These are phyloP conservation scores for Hippocampus kuda DNA, from an alignment of 2,797 vertebrate genomes.

Conservation along the genomic window DNA sequence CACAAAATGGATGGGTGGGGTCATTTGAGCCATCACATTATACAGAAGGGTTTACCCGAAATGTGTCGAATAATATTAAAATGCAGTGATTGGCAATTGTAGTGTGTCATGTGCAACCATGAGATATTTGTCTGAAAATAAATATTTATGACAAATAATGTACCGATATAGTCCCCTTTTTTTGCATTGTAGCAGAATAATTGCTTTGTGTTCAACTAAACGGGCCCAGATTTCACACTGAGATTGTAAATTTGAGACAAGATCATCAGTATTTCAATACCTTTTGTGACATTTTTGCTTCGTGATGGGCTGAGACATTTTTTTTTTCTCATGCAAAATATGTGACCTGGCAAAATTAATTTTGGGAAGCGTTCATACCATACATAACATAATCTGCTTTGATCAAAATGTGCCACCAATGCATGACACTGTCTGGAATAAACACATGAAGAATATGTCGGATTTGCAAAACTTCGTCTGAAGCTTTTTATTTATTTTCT, in stretches of 20 bases:
- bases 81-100: too few relatives aligned
- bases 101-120: background rate
- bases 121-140: too few relatives aligned
- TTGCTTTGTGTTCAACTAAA: background rate
- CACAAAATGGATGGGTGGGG: background rate
- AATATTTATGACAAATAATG: background rate
- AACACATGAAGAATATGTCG: background rate
- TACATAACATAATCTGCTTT: background rate
- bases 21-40: background rate
- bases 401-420: background rate
- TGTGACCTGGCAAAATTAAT: background rate
- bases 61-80: too few relatives aligned
- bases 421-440: background rate
- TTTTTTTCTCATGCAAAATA: background rate
- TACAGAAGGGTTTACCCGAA: too few relatives aligned
- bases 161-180: too few relatives aligned
- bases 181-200: background rate
- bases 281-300: background rate
- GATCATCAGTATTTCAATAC: background rate
- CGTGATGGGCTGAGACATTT: background rate
- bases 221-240: background rate
- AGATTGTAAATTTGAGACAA: too few relatives aligned
- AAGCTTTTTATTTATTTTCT: slow-evolving; percentile 56
- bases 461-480: slow-evolving; percentile 45
- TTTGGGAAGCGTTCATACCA: background rate